Conservation (phyloP, 1,140 invertebrate species). For the Drosophila saltans region DNA sequence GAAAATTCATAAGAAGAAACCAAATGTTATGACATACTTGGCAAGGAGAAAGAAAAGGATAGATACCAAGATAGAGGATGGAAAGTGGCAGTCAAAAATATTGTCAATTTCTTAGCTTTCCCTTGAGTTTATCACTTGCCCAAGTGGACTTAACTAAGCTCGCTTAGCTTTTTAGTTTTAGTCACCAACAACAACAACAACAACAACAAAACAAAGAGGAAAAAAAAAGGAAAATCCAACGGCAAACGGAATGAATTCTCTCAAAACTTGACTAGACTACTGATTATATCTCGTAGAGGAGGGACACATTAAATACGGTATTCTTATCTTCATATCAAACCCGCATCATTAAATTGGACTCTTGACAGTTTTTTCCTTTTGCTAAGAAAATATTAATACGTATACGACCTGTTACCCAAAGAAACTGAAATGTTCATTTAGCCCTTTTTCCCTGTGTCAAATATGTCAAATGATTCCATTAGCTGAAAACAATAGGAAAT, state of each 20-base stretch:
- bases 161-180: constrained; percentile 61
- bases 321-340: constrained; percentile 3
- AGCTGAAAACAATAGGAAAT: background rate
- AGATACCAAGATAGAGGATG: background rate
- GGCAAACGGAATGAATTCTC: too few relatives aligned
- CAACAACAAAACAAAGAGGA: background rate
- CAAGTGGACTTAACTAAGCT: constrained; percentile 70
- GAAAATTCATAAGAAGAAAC: constrained; percentile 78
- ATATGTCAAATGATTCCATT: too few relatives aligned
- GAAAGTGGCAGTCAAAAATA: background rate
- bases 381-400: background rate
- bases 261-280: too few relatives aligned
- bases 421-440: background rate
- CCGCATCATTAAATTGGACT: background rate
- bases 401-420: background rate
- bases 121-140: constrained; percentile 60
- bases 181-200: background rate
- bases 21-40: constrained; percentile 76
- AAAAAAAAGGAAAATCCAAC: background rate
- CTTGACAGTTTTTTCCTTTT: background rate
- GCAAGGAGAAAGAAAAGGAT: constrained; percentile 17
- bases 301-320: too few relatives aligned
- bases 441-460: background rate
- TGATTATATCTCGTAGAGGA: too few relatives aligned
- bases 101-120: constrained; percentile 61